phyloP scores from a whole-genome alignment of 2,113 vertebrate genomes.

The Silurus asotus region DNA sequence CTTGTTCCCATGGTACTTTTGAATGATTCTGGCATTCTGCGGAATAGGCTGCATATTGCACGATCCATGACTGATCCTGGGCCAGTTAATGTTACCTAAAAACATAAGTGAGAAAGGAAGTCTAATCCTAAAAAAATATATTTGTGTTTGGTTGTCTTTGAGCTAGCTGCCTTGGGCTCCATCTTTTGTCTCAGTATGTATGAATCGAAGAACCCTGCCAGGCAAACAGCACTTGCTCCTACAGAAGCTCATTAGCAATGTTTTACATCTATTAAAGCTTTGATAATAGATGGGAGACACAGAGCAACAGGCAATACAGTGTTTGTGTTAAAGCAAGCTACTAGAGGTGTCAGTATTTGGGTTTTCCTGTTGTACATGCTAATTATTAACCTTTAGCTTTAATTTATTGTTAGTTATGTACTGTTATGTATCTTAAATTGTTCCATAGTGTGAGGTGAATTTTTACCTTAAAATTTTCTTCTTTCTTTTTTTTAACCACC shows the following conservation, averaged over 20 bases:
- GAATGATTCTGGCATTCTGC: not conserved
- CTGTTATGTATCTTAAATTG: not conserved
- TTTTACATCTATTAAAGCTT: conserved; percentile 20
- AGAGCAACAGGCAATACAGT: not conserved
- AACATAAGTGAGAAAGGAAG: conserved; percentile 26
- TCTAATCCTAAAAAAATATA: conserved; percentile 55
- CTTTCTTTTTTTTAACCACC: not conserved
- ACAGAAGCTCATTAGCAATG: conserved; percentile 47
- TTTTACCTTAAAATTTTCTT: not conserved
- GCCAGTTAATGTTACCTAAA: conserved; percentile 25
- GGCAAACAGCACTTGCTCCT: conserved; percentile 29
- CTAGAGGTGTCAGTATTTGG: not conserved
- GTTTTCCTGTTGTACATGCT: conserved; percentile 1
- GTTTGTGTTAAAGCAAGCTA: not conserved
- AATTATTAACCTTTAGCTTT: conserved; percentile 25
- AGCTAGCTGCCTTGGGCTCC: conserved; percentile 5
- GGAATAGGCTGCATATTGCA: not conserved
- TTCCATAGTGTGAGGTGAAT: not conserved
- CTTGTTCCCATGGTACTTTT: not conserved
- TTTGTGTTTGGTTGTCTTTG: conserved; percentile 48
- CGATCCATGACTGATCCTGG: not conserved
- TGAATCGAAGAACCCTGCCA: conserved; percentile 44
- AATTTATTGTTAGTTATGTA: conserved; percentile 10
- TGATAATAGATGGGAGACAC: not conserved
- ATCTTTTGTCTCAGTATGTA: conserved; percentile 40